These are phyloP conservation scores for Apantesis nais DNA, from an alignment of 2,888 invertebrate species.

Conservation along the genomic window DNA sequence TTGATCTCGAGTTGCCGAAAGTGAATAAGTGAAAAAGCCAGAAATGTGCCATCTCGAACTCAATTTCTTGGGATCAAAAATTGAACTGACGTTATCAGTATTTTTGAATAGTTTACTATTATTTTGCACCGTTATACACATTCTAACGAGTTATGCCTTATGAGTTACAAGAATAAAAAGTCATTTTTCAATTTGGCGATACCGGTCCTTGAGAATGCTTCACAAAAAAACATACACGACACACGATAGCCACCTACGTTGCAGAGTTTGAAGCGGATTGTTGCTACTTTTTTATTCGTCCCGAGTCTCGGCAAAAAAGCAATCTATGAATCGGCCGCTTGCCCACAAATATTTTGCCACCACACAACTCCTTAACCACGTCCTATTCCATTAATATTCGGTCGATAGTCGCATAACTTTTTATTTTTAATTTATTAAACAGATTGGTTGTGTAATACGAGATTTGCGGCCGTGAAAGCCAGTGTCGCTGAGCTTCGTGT, in stretches of 20 bases:
- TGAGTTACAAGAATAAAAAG: slow-evolving; percentile 48
- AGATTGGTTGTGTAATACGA: slow-evolving; percentile 71
- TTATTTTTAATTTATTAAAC: slow-evolving; percentile 40
- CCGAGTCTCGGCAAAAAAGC: slow-evolving; percentile 76
- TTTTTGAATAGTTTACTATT: neutral
- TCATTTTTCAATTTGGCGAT: slow-evolving; percentile 52
- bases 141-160: slow-evolving; percentile 30
- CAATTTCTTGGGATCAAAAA: neutral
- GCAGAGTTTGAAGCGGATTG: slow-evolving; percentile 57
- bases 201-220: slow-evolving; percentile 63
- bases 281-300: slow-evolving; percentile 69
- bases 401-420: slow-evolving; percentile 54
- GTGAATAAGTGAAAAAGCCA: too few species aligned
- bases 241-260: slow-evolving; percentile 73
- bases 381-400: slow-evolving; percentile 50
- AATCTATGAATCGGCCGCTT: slow-evolving; percentile 77
- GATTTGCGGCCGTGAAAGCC: slow-evolving; percentile 80
- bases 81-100: neutral
- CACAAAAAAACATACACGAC: slow-evolving; percentile 63
- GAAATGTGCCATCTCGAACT: too few species aligned
- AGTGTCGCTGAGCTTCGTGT: slow-evolving; percentile 84
- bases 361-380: slow-evolving; percentile 45
- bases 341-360: slow-evolving; percentile 55
- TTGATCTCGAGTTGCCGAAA: neutral
- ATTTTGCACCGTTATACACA: neutral